These are phyloP conservation scores for Antigone vipio DNA, from an alignment of 2,113 vertebrate genomes.

Conservation along the genomic window DNA sequence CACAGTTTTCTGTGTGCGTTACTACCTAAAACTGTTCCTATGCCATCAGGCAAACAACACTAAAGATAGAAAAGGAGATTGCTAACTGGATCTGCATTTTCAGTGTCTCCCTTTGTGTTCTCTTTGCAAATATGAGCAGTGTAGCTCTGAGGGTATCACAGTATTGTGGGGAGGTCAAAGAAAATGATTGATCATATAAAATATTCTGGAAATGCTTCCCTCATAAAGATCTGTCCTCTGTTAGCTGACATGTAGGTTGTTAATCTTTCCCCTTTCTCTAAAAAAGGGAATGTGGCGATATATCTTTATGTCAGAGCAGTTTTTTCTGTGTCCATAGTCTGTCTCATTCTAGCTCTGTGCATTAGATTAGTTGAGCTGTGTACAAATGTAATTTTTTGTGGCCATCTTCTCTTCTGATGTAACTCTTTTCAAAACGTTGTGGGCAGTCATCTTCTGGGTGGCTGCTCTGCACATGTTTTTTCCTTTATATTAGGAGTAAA, in stretches of 20 bases:
- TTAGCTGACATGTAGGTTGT: neutral
- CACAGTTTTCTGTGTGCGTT: neutral
- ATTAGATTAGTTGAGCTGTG: neutral
- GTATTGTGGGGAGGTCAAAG: neutral
- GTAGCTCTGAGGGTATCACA: neutral
- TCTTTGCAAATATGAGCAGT: neutral
- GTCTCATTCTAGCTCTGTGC: neutral
- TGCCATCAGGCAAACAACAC: neutral
- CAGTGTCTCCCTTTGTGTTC: neutral
- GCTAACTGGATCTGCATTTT: neutral
- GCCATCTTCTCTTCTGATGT: neutral
- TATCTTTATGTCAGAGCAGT: neutral
- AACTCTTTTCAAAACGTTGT: neutral
- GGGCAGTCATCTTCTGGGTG: slow-evolving; percentile 46
- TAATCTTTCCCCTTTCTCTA: neutral
- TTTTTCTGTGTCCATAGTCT: neutral
- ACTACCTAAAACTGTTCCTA: neutral
- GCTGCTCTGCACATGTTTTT: slow-evolving; percentile 55
- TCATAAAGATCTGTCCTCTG: neutral
- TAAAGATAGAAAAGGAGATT: neutral
- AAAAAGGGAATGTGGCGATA: neutral
- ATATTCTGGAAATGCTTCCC: neutral
- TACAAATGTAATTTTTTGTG: neutral
- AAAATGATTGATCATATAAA: neutral
- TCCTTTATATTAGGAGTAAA: slow-evolving; percentile 54